Evolutionary conservation across 2,113 vertebrate species (phyloP).

Genomic region (Petromus typicus): DNA sequence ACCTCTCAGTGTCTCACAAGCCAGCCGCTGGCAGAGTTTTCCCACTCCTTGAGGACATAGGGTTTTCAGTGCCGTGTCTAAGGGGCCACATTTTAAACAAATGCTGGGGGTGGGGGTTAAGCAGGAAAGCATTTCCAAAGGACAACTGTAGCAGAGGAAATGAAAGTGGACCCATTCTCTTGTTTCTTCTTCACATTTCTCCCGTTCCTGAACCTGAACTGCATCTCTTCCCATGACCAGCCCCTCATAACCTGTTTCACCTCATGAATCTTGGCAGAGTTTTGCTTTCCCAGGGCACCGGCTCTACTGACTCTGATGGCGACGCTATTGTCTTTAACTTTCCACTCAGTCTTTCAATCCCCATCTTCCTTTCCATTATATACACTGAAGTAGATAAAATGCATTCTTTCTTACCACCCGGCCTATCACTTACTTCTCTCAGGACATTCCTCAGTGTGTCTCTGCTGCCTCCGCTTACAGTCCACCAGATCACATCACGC

Average conservation of each 20-base stretch:
- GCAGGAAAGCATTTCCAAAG: neutral
- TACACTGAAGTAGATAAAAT: neutral
- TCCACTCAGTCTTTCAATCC: neutral
- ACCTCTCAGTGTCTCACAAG: neutral
- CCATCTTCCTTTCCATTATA: neutral
- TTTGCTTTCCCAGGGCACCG: fast-evolving
- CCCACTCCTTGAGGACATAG: neutral
- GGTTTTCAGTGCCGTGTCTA: neutral
- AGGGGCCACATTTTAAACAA: neutral
- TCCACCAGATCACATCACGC: neutral
- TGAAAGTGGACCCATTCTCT: neutral
- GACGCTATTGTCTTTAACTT: neutral
- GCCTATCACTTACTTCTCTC: neutral
- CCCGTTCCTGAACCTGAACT: neutral
- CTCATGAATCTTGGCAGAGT: neutral
- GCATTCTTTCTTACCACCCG: neutral
- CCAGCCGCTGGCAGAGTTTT: neutral
- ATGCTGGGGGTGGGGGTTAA: neutral
- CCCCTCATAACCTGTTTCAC: no score
- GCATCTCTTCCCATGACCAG: neutral
- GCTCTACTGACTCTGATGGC: neutral
- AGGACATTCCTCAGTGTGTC: neutral
- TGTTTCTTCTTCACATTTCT: neutral
- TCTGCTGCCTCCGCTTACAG: neutral
- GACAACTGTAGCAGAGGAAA: neutral